Percentiles rank a stretch among this genome's conserved stretches.
phyloP scores from a whole-genome alignment of 2,797 vertebrate genomes.

The Acanthornis magna region DNA sequence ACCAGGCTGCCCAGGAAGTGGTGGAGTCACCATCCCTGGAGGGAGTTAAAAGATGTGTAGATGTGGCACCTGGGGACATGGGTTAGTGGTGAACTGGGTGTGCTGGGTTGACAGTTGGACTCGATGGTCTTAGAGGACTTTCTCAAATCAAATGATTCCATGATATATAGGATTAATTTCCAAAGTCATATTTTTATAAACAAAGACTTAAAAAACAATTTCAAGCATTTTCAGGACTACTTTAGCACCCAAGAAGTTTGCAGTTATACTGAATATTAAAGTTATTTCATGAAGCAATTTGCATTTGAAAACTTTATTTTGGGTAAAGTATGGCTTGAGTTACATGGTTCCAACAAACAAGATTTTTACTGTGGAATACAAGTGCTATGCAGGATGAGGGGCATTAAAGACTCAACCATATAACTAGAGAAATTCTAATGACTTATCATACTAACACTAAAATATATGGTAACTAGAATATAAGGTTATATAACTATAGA shows the following conservation, averaged over 20 bases:
- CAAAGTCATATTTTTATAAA: neutral
- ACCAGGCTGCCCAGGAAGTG: neutral
- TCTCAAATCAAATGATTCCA: neutral
- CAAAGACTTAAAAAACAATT: neutral
- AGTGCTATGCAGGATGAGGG: neutral
- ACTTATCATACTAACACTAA: neutral
- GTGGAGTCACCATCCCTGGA: neutral
- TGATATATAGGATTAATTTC: neutral
- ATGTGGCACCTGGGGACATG: neutral
- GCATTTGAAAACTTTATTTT: neutral
- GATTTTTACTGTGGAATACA: neutral
- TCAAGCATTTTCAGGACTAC: neutral
- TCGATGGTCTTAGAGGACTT: neutral
- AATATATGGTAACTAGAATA: neutral
- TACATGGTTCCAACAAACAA: neutral
- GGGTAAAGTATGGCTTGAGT: neutral
- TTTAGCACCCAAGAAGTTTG: neutral
- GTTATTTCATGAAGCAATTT: neutral
- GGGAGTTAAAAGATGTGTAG: neutral
- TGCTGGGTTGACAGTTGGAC: neutral
- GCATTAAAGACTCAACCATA: neutral
- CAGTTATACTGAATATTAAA: neutral
- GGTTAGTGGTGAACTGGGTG: too few relatives aligned
- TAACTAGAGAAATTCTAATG: neutral
- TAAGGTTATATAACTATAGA: neutral